Evolutionary conservation across 2,888 invertebrate genomes (phyloP).

Genomic region (Nipponacmea schrenckii): DNA sequence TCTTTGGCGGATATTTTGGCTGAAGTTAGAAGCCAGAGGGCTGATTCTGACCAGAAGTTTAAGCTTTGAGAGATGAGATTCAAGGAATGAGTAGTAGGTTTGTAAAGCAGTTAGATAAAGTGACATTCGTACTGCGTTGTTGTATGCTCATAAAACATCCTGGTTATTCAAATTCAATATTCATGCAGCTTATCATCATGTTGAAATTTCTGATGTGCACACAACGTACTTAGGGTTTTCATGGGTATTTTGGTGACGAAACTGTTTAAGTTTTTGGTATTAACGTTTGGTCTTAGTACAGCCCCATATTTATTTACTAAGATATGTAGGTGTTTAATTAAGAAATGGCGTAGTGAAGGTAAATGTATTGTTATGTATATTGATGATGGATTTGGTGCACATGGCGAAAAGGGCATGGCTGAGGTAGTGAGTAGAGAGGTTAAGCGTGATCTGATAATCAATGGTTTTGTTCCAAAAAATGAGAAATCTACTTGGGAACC

Average conservation of each 20-base stretch:
- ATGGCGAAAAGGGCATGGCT: too few species aligned
- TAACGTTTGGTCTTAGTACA: conserved; percentile 26
- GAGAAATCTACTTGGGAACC: conserved; percentile 14
- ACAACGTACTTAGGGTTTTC: conserved; percentile 20
- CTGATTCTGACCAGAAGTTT: too few species aligned
- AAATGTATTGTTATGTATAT: conserved; percentile 27
- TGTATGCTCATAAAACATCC: too few species aligned
- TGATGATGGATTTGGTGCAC: conserved; percentile 30
- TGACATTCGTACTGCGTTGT: conserved; percentile 21
- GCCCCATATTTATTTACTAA: too few species aligned
- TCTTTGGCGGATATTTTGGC: not conserved
- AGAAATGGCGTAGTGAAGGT: conserved; percentile 29
- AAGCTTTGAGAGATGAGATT: not conserved
- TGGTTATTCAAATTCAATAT: too few species aligned
- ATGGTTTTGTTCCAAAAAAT: not conserved
- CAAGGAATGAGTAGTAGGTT: not conserved
- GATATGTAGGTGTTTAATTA: too few species aligned
- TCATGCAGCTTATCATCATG: conserved; percentile 22
- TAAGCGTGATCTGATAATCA: too few species aligned
- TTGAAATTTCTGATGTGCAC: conserved; percentile 15
- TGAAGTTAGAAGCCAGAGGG: too few species aligned
- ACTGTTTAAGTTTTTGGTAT: conserved; percentile 25
- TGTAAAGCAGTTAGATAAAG: conserved; percentile 18
- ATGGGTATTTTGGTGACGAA: conserved; percentile 9
- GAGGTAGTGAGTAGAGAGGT: too few species aligned